A percentile compares a stretch with the other conserved stretches of the same genome.
Evolutionary conservation across 2,113 vertebrate species (phyloP).

Genomic region (Zosterops japonicus): DNA sequence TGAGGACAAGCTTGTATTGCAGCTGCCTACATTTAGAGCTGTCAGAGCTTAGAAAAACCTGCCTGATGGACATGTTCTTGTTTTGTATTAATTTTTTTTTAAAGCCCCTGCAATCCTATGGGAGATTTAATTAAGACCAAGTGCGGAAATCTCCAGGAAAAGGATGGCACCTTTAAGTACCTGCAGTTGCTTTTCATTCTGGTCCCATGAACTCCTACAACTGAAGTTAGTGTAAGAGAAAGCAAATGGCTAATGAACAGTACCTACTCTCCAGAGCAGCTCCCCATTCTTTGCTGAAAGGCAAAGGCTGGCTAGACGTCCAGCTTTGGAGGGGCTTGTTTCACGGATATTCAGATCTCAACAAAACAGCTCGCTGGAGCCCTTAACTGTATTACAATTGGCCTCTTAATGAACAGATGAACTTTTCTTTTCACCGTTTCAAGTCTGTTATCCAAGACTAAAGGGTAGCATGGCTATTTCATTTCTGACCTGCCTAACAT

Average conservation of each 20-base stretch:
- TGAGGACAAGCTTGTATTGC: slow-evolving; percentile 70
- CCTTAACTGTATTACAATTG: slow-evolving; percentile 31
- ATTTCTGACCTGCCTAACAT: slow-evolving; percentile 63
- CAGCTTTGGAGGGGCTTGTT: slow-evolving; percentile 27
- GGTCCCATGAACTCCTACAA: not conserved
- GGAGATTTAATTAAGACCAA: slow-evolving; percentile 61
- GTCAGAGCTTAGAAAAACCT: slow-evolving; percentile 67
- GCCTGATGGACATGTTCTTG: slow-evolving; percentile 56
- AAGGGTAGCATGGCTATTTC: slow-evolving; percentile 59
- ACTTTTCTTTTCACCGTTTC: slow-evolving; percentile 64
- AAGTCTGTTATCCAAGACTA: slow-evolving; percentile 56
- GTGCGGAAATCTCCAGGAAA: not conserved
- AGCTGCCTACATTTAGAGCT: slow-evolving; percentile 70
- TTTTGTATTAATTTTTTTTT: slow-evolving; percentile 22
- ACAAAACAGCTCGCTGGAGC: slow-evolving; percentile 40
- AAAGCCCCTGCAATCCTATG: not conserved
- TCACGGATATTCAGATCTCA: slow-evolving; percentile 24
- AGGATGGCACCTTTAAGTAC: slow-evolving; percentile 17
- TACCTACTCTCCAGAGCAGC: not conserved
- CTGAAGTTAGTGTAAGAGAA: not conserved
- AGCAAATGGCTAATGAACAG: slow-evolving; percentile 6
- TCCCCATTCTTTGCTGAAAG: slow-evolving; percentile 27
- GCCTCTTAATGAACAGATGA: slow-evolving; percentile 59
- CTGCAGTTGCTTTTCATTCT: not conserved
- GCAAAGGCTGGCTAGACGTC: not conserved